Evolutionary conservation across 2,113 vertebrate genomes (phyloP), one percentile per base, ranked within the genome.

Genomic region (Empidonax traillii): DNA sequence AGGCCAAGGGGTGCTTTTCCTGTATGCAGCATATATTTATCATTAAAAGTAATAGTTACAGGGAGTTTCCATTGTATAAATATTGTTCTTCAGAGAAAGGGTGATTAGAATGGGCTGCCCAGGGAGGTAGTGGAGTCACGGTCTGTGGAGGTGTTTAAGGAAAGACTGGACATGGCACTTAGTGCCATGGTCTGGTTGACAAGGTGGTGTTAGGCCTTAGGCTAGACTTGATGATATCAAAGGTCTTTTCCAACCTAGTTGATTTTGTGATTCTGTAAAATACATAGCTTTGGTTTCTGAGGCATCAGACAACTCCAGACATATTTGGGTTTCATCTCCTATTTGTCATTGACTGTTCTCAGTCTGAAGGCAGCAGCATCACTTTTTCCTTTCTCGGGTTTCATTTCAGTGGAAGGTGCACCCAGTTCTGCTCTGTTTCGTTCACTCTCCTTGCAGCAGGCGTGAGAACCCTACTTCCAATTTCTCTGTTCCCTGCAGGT

Each of bases 11-110:
- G 3, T 15, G 12, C 2, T 3, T 61, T 79, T 68, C 24, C 23
- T 0, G 2, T 39, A 10, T 3, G 12, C 37, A 39, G 39, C 39
- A 46, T 4, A 1, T 31, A 27, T 13, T 61, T 39, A 37, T 21
- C 23, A 11, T 22, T 75, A 31, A 37, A 27, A 65, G 31, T 46
- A 74, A 58, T 15, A 46, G 53, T 15, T 53, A 22, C 0, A 35
- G 35, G 47, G 72, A 63, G 19, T 71, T 90, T 83, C 83, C 49
- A 23, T 39, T 35, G 10, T 22, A 47, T 56, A 28, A 55, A 35
- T 59, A 24, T 6, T 35, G 56, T 35, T 59, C n/a, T 59, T 59
- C 22, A 10, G 22, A 14, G n/a, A 10, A 35, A 35, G 22, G n/a
- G 33, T 35, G 14, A 24, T 9, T 58, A 33, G 56, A 59, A 35